Evolutionary conservation across 2,797 vertebrate genomes (phyloP).

Genomic region (Mormyrops attenuatus): DNA sequence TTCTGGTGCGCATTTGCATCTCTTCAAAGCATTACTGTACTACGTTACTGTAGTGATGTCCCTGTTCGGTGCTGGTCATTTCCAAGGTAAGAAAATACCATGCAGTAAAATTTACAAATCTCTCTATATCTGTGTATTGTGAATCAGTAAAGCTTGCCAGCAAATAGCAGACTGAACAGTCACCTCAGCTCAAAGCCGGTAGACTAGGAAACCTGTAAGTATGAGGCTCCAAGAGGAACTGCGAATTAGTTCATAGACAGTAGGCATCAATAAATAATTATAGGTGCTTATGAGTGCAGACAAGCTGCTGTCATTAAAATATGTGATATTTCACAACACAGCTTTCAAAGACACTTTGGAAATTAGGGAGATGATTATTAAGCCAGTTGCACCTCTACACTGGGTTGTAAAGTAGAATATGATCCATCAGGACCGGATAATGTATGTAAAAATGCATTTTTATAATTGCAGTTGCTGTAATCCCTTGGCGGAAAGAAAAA

Average conservation of each 20-base stretch:
- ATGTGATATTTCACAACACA: background rate
- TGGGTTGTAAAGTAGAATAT: background rate
- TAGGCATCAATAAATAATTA: background rate
- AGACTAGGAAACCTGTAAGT: background rate
- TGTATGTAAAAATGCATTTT: slow-evolving; percentile 20
- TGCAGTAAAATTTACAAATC: background rate
- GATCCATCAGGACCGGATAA: background rate
- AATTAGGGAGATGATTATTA: background rate
- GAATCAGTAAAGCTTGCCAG: background rate
- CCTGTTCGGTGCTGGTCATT: background rate
- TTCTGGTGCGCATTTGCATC: background rate
- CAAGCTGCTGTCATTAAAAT: background rate
- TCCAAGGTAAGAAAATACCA: background rate
- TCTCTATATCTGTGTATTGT: background rate
- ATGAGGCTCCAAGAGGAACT: background rate
- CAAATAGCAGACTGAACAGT: background rate
- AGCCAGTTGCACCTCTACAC: background rate
- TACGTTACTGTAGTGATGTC: background rate
- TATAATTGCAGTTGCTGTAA: background rate
- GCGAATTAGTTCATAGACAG: background rate
- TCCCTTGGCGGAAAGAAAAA: background rate
- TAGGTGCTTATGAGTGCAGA: background rate
- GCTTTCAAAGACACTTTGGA: background rate
- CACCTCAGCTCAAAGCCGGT: background rate
- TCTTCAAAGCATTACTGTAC: background rate